These are phyloP conservation scores for Ormyrus nitidulus DNA, from an alignment of 2,888 invertebrate species.

Conservation along the genomic window DNA sequence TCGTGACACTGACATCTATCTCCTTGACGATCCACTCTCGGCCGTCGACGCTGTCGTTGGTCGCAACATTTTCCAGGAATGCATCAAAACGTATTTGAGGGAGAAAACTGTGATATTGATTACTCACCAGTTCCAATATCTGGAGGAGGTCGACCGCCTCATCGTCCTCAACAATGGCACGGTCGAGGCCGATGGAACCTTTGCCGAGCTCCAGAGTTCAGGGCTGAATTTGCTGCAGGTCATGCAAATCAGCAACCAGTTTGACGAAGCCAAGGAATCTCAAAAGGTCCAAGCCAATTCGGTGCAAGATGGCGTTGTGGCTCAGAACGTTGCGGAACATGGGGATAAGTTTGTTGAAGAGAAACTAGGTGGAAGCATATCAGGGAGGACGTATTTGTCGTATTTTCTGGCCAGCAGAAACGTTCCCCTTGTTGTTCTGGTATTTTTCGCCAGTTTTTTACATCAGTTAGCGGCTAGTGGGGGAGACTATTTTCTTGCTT, in stretches of 20 bases:
- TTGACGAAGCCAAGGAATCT: slow-evolving; percentile 20
- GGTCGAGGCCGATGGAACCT: slow-evolving; percentile 80
- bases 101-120: slow-evolving; percentile 86
- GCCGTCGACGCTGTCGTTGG: slow-evolving; percentile 86
- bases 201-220: slow-evolving; percentile 77
- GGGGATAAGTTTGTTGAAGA: slow-evolving; percentile 68
- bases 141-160: slow-evolving; percentile 81
- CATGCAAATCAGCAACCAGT: slow-evolving; percentile 63
- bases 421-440: slow-evolving; percentile 60
- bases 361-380: slow-evolving; percentile 55
- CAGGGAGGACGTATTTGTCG: slow-evolving; percentile 59
- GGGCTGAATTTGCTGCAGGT: slow-evolving; percentile 81
- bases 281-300: background rate
- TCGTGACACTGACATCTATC: slow-evolving; percentile 84
- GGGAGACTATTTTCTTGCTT: slow-evolving; percentile 73
- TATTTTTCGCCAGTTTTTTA: slow-evolving; percentile 58
- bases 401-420: slow-evolving; percentile 68
- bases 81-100: slow-evolving; percentile 79
- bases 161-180: slow-evolving; percentile 77
- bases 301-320: background rate
- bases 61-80: slow-evolving; percentile 83
- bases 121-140: slow-evolving; percentile 89
- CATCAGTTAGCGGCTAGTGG: slow-evolving; percentile 69
- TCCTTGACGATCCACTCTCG: slow-evolving; percentile 86
- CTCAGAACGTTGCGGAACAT: slow-evolving; percentile 55